Percentiles rank a stretch among this genome's conserved stretches.
Conservation (phyloP, 2,113 vertebrate genomes). For the human region GRCh38 chr4:108647501-108648000, state of each 20-base stretch:
- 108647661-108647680: neutral
- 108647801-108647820: neutral
- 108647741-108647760: neutral
- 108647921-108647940: neutral
- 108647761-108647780: neutral
- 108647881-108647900: neutral
- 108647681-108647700: neutral
- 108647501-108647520: too few relatives aligned
- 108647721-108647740: neutral
- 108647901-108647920: neutral
- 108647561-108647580: too few relatives aligned
- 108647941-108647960: neutral
- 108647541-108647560: too few relatives aligned
- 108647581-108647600: too few relatives aligned
- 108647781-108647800: neutral
- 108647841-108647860: neutral
- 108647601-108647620: neutral
- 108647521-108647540: too few relatives aligned
- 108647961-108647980: neutral
- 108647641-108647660: neutral
- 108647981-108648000: neutral
- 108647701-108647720: neutral
- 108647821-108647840: neutral
- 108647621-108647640: neutral
- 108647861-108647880: neutral